These are phyloP conservation scores for Buceros bicornis DNA, from an alignment of 2,797 vertebrate genomes.

Conservation along the genomic window DNA sequence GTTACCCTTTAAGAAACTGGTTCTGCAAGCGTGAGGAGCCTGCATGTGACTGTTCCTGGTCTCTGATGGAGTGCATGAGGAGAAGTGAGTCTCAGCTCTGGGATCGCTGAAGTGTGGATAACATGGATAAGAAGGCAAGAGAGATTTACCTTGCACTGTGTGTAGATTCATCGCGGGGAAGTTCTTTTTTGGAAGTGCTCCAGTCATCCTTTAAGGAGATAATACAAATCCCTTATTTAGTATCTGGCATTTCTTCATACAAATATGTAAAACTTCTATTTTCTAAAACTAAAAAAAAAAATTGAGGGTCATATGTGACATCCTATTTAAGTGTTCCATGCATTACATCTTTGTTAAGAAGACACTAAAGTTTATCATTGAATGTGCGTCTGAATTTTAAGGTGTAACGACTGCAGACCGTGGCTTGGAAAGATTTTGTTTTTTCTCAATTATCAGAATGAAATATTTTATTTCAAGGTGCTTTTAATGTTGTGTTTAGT, in stretches of 20 bases:
- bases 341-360: neutral
- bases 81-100: neutral
- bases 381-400: neutral
- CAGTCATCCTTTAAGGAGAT: neutral
- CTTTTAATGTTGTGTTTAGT: neutral
- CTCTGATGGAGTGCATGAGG: neutral
- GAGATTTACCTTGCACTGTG: neutral
- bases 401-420: neutral
- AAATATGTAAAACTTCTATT: neutral
- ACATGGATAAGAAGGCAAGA: neutral
- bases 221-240: neutral
- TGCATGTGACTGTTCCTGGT: neutral
- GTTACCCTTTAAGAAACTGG: neutral
- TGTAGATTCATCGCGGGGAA: neutral
- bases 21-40: neutral
- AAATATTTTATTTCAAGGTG: neutral
- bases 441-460: neutral
- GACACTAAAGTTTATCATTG: neutral
- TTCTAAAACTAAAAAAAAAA: neutral
- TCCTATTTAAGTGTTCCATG: neutral
- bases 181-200: neutral
- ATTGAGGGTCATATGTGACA: neutral
- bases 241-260: neutral
- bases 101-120: rapidly evolving
- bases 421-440: neutral